Base-by-base conservation (phyloP, 2,797 vertebrate species). In the Dendrocincla tyrannina region DNA sequence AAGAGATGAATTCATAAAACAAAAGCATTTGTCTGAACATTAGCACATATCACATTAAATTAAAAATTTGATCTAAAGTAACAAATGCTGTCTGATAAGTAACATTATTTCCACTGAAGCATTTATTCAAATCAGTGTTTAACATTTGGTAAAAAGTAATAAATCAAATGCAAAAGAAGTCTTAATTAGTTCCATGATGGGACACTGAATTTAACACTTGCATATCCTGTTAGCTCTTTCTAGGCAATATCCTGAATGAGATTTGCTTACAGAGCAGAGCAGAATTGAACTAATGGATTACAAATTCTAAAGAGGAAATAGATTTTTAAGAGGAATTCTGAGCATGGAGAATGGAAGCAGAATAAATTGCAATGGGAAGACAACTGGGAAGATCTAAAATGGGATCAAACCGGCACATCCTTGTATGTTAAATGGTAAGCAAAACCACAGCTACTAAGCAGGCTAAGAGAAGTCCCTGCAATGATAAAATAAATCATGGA, bases 351-450 rank as follows among this genome's bases (percentile, higher is more conserved):
- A 58, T 3, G 69, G 47, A 52, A 52, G 28, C 20, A 63, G 41
- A 79, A 37, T 37, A 56, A 69, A 69, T 19, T 68, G 15, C 39
- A 50, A 5, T 24, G 35, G n/a, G 22, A 62, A 70, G 20, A 33
- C 39, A 77, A 53, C 7, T 25, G 73, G 47, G 42, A 66, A 53
- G 28, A 66, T 5, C 28, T 62, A 27, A 47, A 39, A 62, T 20
- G 17, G 4, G 3, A 81, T 70, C 33, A 66, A 9, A 49, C 18
- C 2, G 1, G 8, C 7, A 3, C 41, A n/a, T n/a, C 30, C 11
- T 49, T 39, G 14, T 4, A 5, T 11, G 11, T 35, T 35, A 70
- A 78, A 9, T 11, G 6, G 27, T 22, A 88, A 82, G 47, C 20
- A 82, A 75, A 79, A 9, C 5, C 63, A 60, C 28, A 72, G 27